A percentile compares a stretch with the other conserved stretches of the same genome.
Evolutionary conservation across 2,113 vertebrate genomes (phyloP).

Genomic region (Aegotheles bennettii): DNA sequence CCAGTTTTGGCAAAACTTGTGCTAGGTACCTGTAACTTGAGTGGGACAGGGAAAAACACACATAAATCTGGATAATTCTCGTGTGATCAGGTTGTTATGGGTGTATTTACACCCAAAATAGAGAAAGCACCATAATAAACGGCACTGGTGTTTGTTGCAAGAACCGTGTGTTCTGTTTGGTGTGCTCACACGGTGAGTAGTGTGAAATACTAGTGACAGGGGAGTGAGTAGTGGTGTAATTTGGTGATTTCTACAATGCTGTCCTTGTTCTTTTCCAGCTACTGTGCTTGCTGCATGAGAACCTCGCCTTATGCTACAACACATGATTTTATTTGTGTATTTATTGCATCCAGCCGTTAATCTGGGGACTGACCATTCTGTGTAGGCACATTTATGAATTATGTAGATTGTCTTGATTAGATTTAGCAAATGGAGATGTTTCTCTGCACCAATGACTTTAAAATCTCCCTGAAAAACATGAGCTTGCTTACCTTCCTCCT

Average conservation of each 20-base stretch:
- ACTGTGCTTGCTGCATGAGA: not conserved
- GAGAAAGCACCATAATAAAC: not conserved
- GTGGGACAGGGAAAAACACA: not conserved
- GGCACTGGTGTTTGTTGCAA: not conserved
- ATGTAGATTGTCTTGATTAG: not conserved
- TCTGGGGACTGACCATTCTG: not conserved
- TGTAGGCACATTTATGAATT: not conserved
- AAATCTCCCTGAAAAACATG: not conserved
- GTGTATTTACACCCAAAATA: not conserved
- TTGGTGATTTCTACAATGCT: not conserved
- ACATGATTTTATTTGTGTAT: not conserved
- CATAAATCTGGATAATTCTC: not conserved
- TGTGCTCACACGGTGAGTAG: not conserved
- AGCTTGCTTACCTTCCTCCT: not conserved
- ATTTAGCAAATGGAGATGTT: not conserved
- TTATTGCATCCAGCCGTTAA: not conserved
- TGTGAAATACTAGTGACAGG: not conserved
- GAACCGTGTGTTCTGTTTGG: not conserved
- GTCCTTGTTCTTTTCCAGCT: not conserved
- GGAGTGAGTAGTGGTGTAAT: not conserved
- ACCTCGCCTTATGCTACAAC: not conserved
- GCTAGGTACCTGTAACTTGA: not conserved
- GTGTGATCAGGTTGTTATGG: not conserved
- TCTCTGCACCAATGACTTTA: not conserved
- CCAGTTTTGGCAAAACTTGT: not conserved